These are phyloP conservation scores for Autographa pulchrina DNA, from an alignment of 2,888 invertebrate species.

Conservation along the genomic window DNA sequence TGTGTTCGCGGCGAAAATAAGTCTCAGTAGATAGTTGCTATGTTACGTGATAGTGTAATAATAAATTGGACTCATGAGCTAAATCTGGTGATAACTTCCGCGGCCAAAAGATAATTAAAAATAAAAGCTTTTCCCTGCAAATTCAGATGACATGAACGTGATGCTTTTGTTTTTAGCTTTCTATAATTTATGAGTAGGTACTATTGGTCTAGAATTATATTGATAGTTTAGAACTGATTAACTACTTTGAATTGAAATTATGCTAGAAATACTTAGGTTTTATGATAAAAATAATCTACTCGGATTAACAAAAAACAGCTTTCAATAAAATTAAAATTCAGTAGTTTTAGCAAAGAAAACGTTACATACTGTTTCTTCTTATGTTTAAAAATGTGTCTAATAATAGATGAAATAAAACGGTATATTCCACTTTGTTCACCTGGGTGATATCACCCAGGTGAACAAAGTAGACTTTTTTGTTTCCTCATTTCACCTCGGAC, in stretches of 20 bases:
- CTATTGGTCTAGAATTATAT: too few species aligned
- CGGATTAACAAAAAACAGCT: too few species aligned
- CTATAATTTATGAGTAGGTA: background rate
- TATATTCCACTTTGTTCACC: too few species aligned
- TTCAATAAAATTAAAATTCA: too few species aligned
- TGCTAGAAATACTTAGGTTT: background rate
- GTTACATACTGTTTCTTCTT: too few species aligned
- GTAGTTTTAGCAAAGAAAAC: too few species aligned
- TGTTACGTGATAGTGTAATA: slow-evolving; percentile 1
- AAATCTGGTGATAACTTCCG: background rate
- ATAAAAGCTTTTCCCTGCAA: slow-evolving; percentile 1
- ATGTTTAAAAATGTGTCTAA: too few species aligned
- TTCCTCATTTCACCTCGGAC: too few species aligned
- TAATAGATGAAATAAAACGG: too few species aligned
- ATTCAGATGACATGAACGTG: background rate
- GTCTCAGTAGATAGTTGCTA: background rate
- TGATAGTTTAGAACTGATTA: background rate
- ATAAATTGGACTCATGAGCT: background rate
- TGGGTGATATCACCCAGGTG: too few species aligned
- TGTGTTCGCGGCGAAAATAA: background rate
- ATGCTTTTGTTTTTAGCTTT: background rate
- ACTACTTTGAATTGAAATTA: background rate
- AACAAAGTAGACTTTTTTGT: too few species aligned
- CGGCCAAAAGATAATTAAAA: background rate
- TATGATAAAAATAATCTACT: too few species aligned